Evolutionary conservation across 2,797 vertebrate genomes (phyloP).

Genomic region (Merluccius polli): DNA sequence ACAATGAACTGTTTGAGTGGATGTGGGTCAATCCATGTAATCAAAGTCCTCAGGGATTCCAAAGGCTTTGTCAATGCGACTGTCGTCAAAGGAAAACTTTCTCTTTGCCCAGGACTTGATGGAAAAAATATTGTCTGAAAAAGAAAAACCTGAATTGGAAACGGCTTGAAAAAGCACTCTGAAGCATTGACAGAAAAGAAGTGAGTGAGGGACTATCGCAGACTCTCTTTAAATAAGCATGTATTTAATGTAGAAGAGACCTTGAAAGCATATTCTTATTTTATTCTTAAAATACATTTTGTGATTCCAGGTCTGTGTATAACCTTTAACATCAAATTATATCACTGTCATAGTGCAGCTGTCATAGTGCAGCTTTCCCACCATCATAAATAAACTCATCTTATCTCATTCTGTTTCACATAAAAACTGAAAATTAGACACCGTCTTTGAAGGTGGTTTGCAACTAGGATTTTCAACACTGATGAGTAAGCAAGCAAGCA

Average conservation of each 20-base stretch:
- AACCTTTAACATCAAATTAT: not conserved
- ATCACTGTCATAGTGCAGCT: not conserved
- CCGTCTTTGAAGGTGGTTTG: not conserved
- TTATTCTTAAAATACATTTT: not conserved
- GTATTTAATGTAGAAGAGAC: not conserved
- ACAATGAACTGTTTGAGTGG: not conserved
- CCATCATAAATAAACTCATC: not conserved
- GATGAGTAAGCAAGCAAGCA: not conserved
- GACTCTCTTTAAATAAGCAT: not conserved
- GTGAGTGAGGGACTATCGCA: not conserved
- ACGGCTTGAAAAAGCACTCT: not conserved
- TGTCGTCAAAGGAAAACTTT: constrained; percentile 92
- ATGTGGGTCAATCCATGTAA: constrained; percentile 84
- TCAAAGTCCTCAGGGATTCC: constrained; percentile 98
- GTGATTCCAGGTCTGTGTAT: not conserved
- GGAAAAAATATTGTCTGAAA: constrained; percentile 91
- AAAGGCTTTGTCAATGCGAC: constrained; percentile 90
- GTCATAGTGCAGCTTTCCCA: not conserved
- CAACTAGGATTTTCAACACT: not conserved
- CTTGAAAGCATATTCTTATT: not conserved
- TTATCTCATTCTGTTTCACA: not conserved
- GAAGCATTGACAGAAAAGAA: not conserved
- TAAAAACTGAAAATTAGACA: not conserved
- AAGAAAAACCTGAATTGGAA: constrained; percentile 13
- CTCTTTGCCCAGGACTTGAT: constrained; percentile 98